Evolutionary conservation across 2,113 vertebrate genomes (phyloP), one percentile per base, ranked within the genome.

Genomic region (Helogale parvula): DNA sequence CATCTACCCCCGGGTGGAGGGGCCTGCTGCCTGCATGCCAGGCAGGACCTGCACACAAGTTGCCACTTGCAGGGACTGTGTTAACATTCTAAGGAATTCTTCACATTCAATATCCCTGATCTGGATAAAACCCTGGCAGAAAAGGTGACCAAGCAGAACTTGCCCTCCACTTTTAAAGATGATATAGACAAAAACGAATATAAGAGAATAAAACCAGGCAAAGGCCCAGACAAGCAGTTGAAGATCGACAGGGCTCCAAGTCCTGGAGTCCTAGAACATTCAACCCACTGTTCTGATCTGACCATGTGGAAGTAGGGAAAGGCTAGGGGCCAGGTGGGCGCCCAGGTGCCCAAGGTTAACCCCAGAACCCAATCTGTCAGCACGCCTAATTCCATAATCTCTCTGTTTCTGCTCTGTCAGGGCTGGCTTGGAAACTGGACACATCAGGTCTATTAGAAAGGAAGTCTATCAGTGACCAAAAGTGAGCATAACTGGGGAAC

Each of bases 141-240:
- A 45, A 94, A 96, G 90, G 54, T 85, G 86, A 82, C 14, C 33
- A 82, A 87, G 31, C n/a, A 60, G 33, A 96, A 89, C 3, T 68
- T 72, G 88, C 41, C 31, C 21, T 54, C 41, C 38, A 81, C 33
- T 88, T 88, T 21, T 23, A 88, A 45, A 95, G 52, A 83, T 29
- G 47, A 92, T 31, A 33, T 0, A 92, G 38, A 66, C 84, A 17
- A 94, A 76, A 95, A 69, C 27, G 93, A 96, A 69, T 23, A 0
- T 94, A 79, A 92, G 41, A 47, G 11, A 82, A 63, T 19, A 83
- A 93, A 96, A 83, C 69, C 9, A 81, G 50, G 41, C 52, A 81
- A 93, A 60, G 63, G 77, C 47, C 68, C 60, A 82, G 16, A 31
- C 50, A 96, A 97, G 54, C 3, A 87, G 81, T 27, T 52, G 80